A percentile compares a stretch with the other conserved stretches of the same genome.
phyloP scores from a whole-genome alignment of 2,797 vertebrate species.

The Tenualosa thibaudeaui region DNA sequence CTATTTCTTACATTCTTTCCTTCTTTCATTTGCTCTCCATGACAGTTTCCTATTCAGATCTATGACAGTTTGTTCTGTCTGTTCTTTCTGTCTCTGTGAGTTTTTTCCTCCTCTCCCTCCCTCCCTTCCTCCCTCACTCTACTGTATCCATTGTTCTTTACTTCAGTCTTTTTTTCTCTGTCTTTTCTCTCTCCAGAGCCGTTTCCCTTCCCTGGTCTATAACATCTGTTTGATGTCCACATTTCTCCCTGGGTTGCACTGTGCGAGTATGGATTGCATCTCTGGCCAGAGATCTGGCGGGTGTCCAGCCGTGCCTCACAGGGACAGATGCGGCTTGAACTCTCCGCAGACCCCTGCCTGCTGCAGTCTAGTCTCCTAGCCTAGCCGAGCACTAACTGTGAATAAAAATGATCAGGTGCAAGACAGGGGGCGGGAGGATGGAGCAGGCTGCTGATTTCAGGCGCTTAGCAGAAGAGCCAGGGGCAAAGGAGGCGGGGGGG shows the following conservation, averaged over 20 bases:
- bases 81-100: no score
- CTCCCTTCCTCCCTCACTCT: neutral
- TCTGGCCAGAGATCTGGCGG: neutral
- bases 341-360: no score
- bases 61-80: neutral
- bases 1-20: neutral
- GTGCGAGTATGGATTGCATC: neutral
- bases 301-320: no score
- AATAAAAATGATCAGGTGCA: no score
- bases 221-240: neutral
- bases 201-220: neutral
- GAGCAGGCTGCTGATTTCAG: no score
- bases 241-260: neutral
- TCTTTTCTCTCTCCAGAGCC: neutral
- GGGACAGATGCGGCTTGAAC: no score
- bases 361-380: no score
- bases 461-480: no score
- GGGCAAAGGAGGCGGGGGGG: no score
- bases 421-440: no score
- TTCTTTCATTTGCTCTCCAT: neutral
- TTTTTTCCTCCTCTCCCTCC: neutral
- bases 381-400: no score
- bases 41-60: no score
- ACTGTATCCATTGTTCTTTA: neutral
- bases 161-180: neutral